These are phyloP conservation scores for Hirtodrosophila duncani DNA, from an alignment of 2,888 invertebrate species.

Conservation along the genomic window DNA sequence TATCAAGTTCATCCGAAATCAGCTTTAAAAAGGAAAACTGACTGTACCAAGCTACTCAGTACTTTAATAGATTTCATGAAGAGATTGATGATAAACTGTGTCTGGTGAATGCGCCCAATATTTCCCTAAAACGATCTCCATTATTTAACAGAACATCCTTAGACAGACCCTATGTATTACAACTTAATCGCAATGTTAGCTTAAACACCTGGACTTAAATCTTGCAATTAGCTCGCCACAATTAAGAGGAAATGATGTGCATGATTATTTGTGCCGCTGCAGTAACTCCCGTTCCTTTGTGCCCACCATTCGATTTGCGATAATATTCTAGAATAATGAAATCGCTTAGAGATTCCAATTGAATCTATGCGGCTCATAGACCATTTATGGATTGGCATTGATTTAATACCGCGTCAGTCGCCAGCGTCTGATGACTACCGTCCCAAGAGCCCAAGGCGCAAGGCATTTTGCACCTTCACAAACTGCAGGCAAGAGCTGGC, in stretches of 20 bases:
- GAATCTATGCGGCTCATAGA: conserved; percentile 51
- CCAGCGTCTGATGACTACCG: conserved; percentile 40
- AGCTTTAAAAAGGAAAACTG: too few relatives aligned
- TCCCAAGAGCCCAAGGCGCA: conserved; percentile 74
- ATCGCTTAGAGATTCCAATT: conserved; percentile 67
- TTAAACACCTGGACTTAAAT: too few relatives aligned
- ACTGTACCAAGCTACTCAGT: too few relatives aligned
- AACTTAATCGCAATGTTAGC: too few relatives aligned
- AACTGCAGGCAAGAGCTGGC: conserved; percentile 12
- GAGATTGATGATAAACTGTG: too few relatives aligned
- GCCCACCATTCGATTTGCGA: conserved; percentile 41
- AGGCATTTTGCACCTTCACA: conserved; percentile 74
- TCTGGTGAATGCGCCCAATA: too few relatives aligned
- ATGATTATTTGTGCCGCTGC: conserved; percentile 9
- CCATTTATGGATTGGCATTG: conserved; percentile 73
- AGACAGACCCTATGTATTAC: too few relatives aligned
- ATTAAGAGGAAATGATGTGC: conserved; percentile 34
- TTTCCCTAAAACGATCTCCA: too few relatives aligned
- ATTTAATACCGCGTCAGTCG: conserved; percentile 64
- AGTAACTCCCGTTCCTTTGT: neutral
- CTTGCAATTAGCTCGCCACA: too few relatives aligned
- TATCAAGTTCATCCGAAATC: too few relatives aligned
- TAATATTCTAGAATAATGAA: conserved; percentile 66
- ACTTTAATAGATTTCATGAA: too few relatives aligned
- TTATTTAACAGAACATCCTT: too few relatives aligned